Base-by-base conservation (phyloP, 1,140 invertebrate species). In the Mactra quadrangularis region DNA sequence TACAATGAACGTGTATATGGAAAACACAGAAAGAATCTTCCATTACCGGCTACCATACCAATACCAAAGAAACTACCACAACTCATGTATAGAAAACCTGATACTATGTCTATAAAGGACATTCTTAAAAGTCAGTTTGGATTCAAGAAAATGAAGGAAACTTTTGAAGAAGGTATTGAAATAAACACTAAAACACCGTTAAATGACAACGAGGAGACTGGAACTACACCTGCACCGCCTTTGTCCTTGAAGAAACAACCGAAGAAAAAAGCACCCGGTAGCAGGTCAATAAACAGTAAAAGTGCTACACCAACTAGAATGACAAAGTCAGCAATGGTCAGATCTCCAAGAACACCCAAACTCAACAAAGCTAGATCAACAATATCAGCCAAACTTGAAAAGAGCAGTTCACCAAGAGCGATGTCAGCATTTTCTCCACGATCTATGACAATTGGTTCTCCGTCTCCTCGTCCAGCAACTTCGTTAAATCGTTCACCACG, bases 51-150 rank as follows among this genome's bases (percentile, higher is more conserved):
- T 0, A 60, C 68, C 17, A 60, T 81, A 2, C 66, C 77, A 17
- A 57, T 81, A 35, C 64, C 64, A 29, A 81, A 81, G 47, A 57
- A 81, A 50, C 47, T 81, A 19, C 77, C 77, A 45, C 77, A 81
- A 25, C 35, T 81, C 0, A 66, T 81, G 64, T 71, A 70, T 29
- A 70, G 77, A 33, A 45, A 50, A 60, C 64, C 64, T n/a, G 50
- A 81, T 3, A 59, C 47, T 19, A 47, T 76, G 57, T 76, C 74
- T 13, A 47, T 62, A 17, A 29, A 13, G 50, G 53, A 76, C 15
- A 19, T 76, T 17, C 45, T 76, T 6, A 64, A 76, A 33, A 50
- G 29, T 33, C 27, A 60, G 45, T 76, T 31, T 33, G 74, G 74
- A 27, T 60, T 76, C 25, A 76, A 47, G 45, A 62, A 33, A n/a